Percentiles rank a stretch among this genome's conserved stretches.
These are phyloP conservation scores for Trimorus sp. DNA, from an alignment of 2,888 invertebrate species.

Conservation along the genomic window DNA sequence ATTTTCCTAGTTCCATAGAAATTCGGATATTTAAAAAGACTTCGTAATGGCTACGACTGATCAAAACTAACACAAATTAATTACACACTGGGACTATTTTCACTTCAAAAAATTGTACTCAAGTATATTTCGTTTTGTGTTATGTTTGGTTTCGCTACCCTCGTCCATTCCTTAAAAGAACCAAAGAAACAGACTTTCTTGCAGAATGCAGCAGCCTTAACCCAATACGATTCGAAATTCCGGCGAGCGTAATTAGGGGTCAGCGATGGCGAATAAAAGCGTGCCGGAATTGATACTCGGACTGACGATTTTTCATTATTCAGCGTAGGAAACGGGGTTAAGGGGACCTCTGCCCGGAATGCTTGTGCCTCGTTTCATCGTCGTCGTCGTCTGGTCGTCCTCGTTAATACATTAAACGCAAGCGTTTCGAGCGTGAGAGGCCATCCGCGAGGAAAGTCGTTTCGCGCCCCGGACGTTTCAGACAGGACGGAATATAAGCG, in stretches of 20 bases:
- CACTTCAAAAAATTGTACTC: too few relatives aligned
- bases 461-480: conserved; percentile 62
- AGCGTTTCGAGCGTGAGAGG: conserved; percentile 58
- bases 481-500: conserved; percentile 65
- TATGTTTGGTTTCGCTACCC: too few relatives aligned
- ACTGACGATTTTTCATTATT: conserved; percentile 48
- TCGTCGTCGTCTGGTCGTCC: conserved; percentile 47
- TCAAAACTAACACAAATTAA: background rate
- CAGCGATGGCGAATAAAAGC: conserved; percentile 26
- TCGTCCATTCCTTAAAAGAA: background rate
- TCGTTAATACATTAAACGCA: conserved; percentile 67
- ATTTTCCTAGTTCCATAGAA: too few relatives aligned
- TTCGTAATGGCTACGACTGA: too few relatives aligned
- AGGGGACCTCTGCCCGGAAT: conserved; percentile 19
- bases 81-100: background rate
- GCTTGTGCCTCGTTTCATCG: conserved; percentile 49
- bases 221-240: conserved; percentile 2
- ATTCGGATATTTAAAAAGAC: too few relatives aligned
- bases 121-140: too few relatives aligned
- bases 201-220: conserved; percentile 11
- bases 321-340: conserved; percentile 31
- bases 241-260: conserved; percentile 19
- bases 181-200: background rate
- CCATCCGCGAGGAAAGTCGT: conserved; percentile 63
- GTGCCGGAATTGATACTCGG: conserved; percentile 27